A percentile compares a stretch with the other conserved stretches of the same genome.
Evolutionary conservation across 2,888 invertebrate genomes (phyloP).

Genomic region (Vannuccia rotundouncinata): DNA sequence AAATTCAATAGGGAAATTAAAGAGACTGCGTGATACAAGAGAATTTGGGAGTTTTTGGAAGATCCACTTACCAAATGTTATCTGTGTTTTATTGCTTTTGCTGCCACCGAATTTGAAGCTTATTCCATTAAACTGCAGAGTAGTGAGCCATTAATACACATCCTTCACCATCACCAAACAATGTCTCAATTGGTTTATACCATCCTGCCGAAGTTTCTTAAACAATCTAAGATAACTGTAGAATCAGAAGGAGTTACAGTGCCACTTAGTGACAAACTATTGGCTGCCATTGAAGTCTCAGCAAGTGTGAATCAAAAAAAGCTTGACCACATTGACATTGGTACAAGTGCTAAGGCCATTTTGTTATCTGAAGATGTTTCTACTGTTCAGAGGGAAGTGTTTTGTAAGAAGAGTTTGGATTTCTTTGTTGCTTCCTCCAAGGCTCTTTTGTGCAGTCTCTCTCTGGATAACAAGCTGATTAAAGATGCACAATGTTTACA

Average conservation of each 20-base stretch:
- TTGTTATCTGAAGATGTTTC: constrained; percentile 4
- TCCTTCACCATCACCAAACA: constrained; percentile 10
- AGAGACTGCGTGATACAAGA: neutral
- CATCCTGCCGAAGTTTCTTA: neutral
- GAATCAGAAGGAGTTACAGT: constrained; percentile 9
- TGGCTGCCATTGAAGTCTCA: constrained; percentile 12
- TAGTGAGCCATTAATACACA: constrained; percentile 10
- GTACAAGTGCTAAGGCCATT: constrained; percentile 14
- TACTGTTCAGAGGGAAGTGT: constrained; percentile 1
- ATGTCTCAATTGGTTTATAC: neutral
- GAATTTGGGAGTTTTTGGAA: constrained; percentile 12
- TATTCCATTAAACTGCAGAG: constrained; percentile 5
- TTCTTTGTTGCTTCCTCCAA: neutral
- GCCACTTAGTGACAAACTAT: neutral
- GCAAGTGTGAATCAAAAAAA: constrained; percentile 40
- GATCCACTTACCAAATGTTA: neutral
- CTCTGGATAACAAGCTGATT: neutral
- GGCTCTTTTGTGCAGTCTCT: neutral
- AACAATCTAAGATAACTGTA: neutral
- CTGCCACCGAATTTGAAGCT: constrained; percentile 14
- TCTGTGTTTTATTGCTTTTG: constrained; percentile 6
- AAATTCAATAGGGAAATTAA: neutral
- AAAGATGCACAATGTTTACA: neutral
- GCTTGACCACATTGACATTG: neutral
- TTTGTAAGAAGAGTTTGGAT: neutral